phyloP scores from a whole-genome alignment of 1,140 invertebrate species.

The Bombyx mandarina region DNA sequence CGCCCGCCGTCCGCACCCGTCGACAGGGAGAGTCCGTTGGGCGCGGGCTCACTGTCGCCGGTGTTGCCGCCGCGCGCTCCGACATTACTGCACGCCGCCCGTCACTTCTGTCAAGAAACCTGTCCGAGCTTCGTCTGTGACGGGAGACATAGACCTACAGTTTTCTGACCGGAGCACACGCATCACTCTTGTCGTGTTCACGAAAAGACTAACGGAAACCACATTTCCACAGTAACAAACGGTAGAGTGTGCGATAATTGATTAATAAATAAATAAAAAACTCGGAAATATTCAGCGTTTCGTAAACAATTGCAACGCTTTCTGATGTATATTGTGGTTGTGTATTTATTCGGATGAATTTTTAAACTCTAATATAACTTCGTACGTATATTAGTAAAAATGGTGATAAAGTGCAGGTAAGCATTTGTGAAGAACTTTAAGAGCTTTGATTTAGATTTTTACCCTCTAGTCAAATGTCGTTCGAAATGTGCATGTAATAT shows the following conservation, averaged over 20 bases:
- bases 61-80: slow-evolving; percentile 48
- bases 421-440: slow-evolving; percentile 37
- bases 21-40: slow-evolving; percentile 35
- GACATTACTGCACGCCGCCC: slow-evolving; percentile 42
- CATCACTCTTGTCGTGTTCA: slow-evolving; percentile 40
- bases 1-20: slow-evolving; percentile 55
- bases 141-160: slow-evolving; percentile 23
- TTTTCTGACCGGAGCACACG: slow-evolving; percentile 43
- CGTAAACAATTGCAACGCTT: slow-evolving; percentile 6
- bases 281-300: background rate
- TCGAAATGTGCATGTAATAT: slow-evolving; percentile 9
- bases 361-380: slow-evolving; percentile 8
- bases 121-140: slow-evolving; percentile 47
- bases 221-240: slow-evolving; percentile 43
- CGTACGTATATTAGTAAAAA: slow-evolving; percentile 19
- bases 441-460: slow-evolving; percentile 52
- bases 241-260: slow-evolving; percentile 42
- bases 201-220: slow-evolving; percentile 53
- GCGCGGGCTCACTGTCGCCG: slow-evolving; percentile 45
- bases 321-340: slow-evolving; percentile 17
- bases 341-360: slow-evolving; percentile 24
- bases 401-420: slow-evolving; percentile 38
- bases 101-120: slow-evolving; percentile 43
- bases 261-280: slow-evolving; percentile 10
- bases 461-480: slow-evolving; percentile 26